These are phyloP conservation scores for Spilarctia lutea DNA, from an alignment of 2,888 invertebrate genomes.

Conservation along the genomic window DNA sequence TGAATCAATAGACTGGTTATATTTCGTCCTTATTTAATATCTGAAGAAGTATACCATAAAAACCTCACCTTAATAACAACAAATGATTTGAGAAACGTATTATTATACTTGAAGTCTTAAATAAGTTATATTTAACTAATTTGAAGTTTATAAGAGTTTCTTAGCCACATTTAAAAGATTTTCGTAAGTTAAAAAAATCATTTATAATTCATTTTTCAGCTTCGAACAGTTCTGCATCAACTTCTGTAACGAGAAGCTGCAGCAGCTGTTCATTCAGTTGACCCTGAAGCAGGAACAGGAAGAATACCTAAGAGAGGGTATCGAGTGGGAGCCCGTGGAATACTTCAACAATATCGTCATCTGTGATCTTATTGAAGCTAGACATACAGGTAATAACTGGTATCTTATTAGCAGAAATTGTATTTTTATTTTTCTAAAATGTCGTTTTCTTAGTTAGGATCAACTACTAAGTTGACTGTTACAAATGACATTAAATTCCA, in stretches of 20 bases:
- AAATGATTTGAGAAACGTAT: no score
- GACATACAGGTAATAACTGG: slow-evolving; percentile 89
- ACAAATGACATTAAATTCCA: not conserved
- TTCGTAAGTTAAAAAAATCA: not conserved
- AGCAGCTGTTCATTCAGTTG: slow-evolving; percentile 96
- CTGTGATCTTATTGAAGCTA: slow-evolving; percentile 96
- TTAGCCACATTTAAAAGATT: not conserved
- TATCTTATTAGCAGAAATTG: not conserved
- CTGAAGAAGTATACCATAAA: no score
- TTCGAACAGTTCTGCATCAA: slow-evolving; percentile 98
- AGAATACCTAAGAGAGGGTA: slow-evolving; percentile 96
- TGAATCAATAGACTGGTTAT: no score
- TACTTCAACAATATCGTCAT: slow-evolving; percentile 98
- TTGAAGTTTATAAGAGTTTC: not conserved
- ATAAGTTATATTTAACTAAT: not conserved
- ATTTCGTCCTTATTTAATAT: no score
- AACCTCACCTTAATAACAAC: no score
- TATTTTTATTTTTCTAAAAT: no score
- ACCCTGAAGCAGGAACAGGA: slow-evolving; percentile 97
- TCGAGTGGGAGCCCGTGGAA: slow-evolving; percentile 95
- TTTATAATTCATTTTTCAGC: slow-evolving; percentile 68
- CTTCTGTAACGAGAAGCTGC: slow-evolving; percentile 98
- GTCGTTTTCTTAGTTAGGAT: no score
- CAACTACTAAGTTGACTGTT: no score
- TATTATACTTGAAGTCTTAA: no score